These are phyloP conservation scores for Pholis gunnellus DNA, from an alignment of 2,113 vertebrate genomes.

Conservation along the genomic window DNA sequence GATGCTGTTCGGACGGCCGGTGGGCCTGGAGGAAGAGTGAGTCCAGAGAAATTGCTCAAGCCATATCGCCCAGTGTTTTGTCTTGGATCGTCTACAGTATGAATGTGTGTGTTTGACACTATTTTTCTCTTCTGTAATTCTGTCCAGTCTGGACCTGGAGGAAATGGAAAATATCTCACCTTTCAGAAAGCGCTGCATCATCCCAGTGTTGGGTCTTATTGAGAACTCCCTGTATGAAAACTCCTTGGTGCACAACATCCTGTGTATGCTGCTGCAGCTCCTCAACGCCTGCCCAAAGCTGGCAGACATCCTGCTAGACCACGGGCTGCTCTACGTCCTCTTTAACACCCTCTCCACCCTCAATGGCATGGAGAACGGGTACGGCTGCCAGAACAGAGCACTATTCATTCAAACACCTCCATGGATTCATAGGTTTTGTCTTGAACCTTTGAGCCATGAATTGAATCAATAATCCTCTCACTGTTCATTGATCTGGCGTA, in stretches of 20 bases:
- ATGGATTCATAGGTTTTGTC: constrained; percentile 41
- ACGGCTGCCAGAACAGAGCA: constrained; percentile 62
- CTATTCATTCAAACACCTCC: constrained; percentile 34
- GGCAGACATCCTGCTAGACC: constrained; percentile 96
- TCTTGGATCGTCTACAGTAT: neutral
- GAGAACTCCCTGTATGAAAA: constrained; percentile 96
- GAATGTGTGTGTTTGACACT: neutral
- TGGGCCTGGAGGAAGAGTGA: constrained; percentile 95
- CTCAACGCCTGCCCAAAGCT: constrained; percentile 95
- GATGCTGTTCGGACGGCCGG: constrained; percentile 91
- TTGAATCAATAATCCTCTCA: constrained; percentile 59
- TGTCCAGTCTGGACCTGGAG: constrained; percentile 91
- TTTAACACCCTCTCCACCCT: constrained; percentile 95
- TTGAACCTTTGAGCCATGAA: constrained; percentile 43
- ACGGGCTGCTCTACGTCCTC: constrained; percentile 94
- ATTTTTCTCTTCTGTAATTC: constrained; percentile 17
- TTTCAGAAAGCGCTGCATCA: constrained; percentile 94
- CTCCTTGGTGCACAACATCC: constrained; percentile 90
- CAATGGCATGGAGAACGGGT: constrained; percentile 95
- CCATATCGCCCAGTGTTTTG: neutral
- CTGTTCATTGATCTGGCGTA: constrained; percentile 40
- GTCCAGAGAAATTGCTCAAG: constrained; percentile 20
- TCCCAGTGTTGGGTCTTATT: constrained; percentile 94
- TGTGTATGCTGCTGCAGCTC: constrained; percentile 94
- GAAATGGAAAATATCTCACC: constrained; percentile 91